Base-by-base conservation (phyloP, 2,797 vertebrate species). In the Loriculus beryllinus region DNA sequence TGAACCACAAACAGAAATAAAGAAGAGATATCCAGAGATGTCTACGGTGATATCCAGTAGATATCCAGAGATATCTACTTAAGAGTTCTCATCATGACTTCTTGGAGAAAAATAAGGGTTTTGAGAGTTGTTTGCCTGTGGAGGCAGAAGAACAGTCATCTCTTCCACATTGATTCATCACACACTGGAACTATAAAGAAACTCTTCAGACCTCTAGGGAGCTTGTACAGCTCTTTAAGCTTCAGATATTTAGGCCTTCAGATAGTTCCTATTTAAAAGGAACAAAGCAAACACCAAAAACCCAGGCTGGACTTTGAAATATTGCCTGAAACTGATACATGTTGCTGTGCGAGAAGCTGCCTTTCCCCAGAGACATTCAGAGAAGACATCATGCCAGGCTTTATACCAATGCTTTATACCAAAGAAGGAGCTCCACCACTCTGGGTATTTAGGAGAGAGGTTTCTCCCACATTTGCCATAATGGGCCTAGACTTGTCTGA, bases 281-380 rank as follows among this genome's bases (percentile, higher is more conserved):
- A 88, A 54, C 35, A 70, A 88, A 82, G 45, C 75, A 94, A 91
- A 89, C 54, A 90, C 47, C 35, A 82, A 90, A 94, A 82, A 4
- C 6, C 2, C 59, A 60, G 71, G 26, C 42, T 86, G 26, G 42
- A 39, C 80, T 93, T 90, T 71, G 88, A 96, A 92, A 33, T 45
- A 23, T 33, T 71, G 60, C 72, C 84, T 80, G 57, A 89, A 94
- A 67, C 51, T 87, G 75, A 87, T 12, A n/a, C 14, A 33, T 26
- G 67, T 22, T 33, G 57, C 92, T 40, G 16, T 23, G 42, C 52
- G 20, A 82, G 45, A 60, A 90, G 62, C 82, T 81, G 82, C 48
- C 37, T 70, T 65, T 92, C 87, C 64, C 47, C 1, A 2, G 89
- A 64, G 80, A 6, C 31, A 13, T 9, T 31, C 60, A 80, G 77